Conservation (phyloP, 2,113 vertebrate genomes). For the Cyanistes caeruleus region DNA sequence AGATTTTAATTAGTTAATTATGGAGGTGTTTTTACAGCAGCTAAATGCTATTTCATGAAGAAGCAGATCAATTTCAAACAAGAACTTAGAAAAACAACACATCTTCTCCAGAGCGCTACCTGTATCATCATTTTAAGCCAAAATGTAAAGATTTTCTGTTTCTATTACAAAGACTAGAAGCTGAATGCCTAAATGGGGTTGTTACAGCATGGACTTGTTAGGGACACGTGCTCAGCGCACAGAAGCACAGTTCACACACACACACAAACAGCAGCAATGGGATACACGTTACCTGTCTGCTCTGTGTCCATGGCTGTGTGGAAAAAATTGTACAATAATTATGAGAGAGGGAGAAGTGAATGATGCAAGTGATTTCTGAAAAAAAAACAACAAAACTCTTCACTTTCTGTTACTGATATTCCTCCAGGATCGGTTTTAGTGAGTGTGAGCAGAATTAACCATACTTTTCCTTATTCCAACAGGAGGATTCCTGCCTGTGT, state of each 20-base stretch:
- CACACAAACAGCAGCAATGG: constrained; percentile 5
- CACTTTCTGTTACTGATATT: neutral
- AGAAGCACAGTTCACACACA: constrained; percentile 14
- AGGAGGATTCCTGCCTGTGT: neutral
- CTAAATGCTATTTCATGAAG: neutral
- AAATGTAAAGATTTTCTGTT: neutral
- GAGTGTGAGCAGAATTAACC: neutral
- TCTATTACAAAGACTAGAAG: neutral
- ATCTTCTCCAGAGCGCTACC: neutral
- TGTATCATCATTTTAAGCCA: neutral
- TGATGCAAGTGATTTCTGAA: neutral
- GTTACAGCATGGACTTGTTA: neutral
- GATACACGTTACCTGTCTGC: constrained; percentile 90
- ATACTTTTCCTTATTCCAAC: neutral
- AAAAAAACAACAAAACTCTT: neutral
- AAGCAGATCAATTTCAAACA: neutral
- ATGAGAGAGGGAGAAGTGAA: constrained; percentile 48
- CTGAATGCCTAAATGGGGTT: constrained; percentile 60
- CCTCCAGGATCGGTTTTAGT: neutral
- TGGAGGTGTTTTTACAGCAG: neutral
- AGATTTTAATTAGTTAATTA: neutral
- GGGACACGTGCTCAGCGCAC: constrained; percentile 4
- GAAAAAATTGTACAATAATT: constrained; percentile 79
- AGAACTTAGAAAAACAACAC: neutral
- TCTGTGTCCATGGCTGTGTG: constrained; percentile 95